Conservation (phyloP, 1,140 invertebrate genomes). For the Tetraneura akinire region DNA sequence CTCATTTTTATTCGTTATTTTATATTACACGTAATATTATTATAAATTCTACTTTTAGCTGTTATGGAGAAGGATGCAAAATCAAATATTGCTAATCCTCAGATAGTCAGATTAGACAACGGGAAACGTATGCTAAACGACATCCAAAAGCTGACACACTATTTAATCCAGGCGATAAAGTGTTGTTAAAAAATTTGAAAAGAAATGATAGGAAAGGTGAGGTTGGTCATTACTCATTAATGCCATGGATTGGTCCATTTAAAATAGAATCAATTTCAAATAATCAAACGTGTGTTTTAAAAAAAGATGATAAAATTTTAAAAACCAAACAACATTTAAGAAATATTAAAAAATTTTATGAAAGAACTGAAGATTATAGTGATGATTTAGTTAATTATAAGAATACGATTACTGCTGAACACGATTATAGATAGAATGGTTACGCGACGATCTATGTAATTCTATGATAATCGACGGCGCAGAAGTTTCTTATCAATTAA, state of each 20-base stretch:
- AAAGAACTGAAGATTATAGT: too few species aligned
- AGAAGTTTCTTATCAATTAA: too few species aligned
- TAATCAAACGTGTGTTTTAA: background rate
- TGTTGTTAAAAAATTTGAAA: background rate
- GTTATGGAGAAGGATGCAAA: too few species aligned
- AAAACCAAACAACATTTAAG: background rate
- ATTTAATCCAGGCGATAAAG: background rate
- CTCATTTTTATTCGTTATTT: too few species aligned
- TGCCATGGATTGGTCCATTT: background rate
- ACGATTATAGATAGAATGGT: too few species aligned
- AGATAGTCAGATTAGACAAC: background rate
- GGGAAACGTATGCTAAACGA: background rate
- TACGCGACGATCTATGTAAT: too few species aligned
- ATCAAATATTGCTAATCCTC: too few species aligned
- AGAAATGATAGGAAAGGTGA: background rate
- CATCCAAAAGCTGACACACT: background rate
- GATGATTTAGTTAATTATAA: too few species aligned
- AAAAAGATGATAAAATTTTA: background rate
- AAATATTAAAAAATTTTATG: background rate
- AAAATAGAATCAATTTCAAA: background rate
- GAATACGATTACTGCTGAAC: too few species aligned
- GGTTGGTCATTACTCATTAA: background rate
- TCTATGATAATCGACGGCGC: too few species aligned
- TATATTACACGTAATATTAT: too few species aligned
- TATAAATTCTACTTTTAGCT: too few species aligned